Base-by-base conservation (phyloP, 2,888 invertebrate genomes). In the Beris morrisii region DNA sequence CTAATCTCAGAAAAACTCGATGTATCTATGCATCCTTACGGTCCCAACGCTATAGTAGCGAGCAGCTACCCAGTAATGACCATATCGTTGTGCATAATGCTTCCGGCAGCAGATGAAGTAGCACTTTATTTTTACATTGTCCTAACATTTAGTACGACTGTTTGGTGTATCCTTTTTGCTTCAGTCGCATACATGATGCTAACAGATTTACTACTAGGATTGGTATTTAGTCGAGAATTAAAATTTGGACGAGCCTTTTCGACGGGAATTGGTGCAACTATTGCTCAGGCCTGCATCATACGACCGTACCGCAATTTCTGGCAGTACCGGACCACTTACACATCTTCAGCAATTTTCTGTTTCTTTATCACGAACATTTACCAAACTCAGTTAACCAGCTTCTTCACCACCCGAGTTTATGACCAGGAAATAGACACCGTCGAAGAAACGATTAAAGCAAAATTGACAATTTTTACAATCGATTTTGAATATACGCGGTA, bases 381-480 rank as follows among this genome's bases (percentile, higher is more conserved):
- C n/a, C 58, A 58, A 30, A 45, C 58, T 3, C 11, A 12, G 28
- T 30, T 58, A 12, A 46, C 30, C 4, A 58, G 58, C n/a, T 58
- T 58, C 31, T 58, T 45, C 28, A 58, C 46, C 4, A 58, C 58
- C 44, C 44, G 30, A 12, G 30, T 45, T 5, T 58, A 58, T 12
- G 58, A 45, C 11, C 15, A 44, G 28, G 15, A 28, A 46, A 58
- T 58, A 12, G 46, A 46, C n/a, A 58, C 58, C 15, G 12, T 6
- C 4, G 30, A 58, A 32, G 45, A 58, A 4, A 45, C 45, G 6
- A 45, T 58, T 11, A 7, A n/a, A 28, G 30, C 28, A 9, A 58
- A 58, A 22, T 44, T 58, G 13, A 13, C 57, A 1, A 58, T 58
- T 45, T 11, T 58, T 9, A 28, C 30, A 6, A 4, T 12, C 4